phyloP scores from a whole-genome alignment of 2,888 invertebrate genomes.

The Calameuta filiformis region DNA sequence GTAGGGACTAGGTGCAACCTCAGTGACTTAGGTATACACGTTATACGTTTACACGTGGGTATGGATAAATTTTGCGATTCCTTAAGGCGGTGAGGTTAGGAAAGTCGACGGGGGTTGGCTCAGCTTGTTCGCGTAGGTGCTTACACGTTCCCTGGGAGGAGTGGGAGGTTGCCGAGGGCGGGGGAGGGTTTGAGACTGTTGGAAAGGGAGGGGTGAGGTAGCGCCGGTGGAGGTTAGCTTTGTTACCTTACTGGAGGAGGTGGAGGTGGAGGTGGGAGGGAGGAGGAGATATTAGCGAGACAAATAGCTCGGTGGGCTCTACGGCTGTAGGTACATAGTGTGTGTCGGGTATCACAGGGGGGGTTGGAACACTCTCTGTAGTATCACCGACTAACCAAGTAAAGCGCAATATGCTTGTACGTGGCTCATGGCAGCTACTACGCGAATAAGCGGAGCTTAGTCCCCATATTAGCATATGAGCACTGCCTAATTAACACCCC shows the following conservation, averaged over 20 bases:
- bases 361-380: constrained; percentile 30
- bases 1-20: background rate
- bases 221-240: constrained; percentile 28
- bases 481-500: constrained; percentile 63
- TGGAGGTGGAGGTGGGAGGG: constrained; percentile 22
- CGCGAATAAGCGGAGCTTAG: constrained; percentile 63
- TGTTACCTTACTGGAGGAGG: constrained; percentile 29
- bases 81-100: background rate
- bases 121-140: constrained; percentile 47
- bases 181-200: background rate
- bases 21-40: background rate
- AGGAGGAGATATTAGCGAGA: constrained; percentile 55
- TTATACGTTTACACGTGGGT: background rate
- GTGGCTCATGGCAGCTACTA: constrained; percentile 56
- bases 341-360: constrained; percentile 22
- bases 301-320: constrained; percentile 52
- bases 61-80: background rate
- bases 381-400: constrained; percentile 45
- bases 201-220: background rate
- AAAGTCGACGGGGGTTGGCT: constrained; percentile 22
- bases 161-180: constrained; percentile 16
- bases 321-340: constrained; percentile 18
- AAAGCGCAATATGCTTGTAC: constrained; percentile 55
- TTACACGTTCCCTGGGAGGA: constrained; percentile 38
- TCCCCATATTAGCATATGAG: constrained; percentile 64